Evolutionary conservation across 1,140 invertebrate species (phyloP).

Genomic region (Pachyrhynchus sulphureomaculatus): DNA sequence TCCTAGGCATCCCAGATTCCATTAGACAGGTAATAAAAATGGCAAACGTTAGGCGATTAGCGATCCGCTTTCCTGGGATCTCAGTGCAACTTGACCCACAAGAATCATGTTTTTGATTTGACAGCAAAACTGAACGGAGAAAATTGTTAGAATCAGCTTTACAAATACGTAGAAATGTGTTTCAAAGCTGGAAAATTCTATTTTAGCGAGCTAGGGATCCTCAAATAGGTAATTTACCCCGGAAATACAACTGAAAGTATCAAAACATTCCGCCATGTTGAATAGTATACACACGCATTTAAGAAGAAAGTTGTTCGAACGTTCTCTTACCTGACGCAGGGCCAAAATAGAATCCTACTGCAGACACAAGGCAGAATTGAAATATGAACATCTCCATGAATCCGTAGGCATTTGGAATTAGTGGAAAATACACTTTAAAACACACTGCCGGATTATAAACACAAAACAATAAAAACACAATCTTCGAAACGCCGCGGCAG

Average conservation of each 20-base stretch:
- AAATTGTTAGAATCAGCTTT: not conserved
- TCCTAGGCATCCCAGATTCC: too few species aligned
- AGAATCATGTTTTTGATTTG: slow-evolving; percentile 23
- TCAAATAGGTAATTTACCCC: slow-evolving; percentile 23
- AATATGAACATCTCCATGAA: slow-evolving; percentile 29
- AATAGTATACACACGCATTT: slow-evolving; percentile 8
- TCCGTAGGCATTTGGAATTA: slow-evolving; percentile 32
- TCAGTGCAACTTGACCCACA: slow-evolving; percentile 1
- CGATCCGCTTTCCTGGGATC: not conserved
- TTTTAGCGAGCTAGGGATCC: not conserved
- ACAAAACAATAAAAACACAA: too few species aligned
- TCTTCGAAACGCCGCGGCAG: too few species aligned
- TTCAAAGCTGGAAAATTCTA: not conserved
- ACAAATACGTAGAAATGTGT: not conserved
- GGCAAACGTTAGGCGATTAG: not conserved
- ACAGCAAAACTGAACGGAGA: slow-evolving; percentile 10
- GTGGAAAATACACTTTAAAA: not conserved
- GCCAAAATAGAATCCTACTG: slow-evolving; percentile 24
- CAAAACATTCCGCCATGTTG: slow-evolving; percentile 32
- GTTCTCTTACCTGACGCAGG: slow-evolving; percentile 19
- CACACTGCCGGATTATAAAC: not conserved
- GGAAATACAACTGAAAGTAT: slow-evolving; percentile 17
- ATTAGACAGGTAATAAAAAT: too few species aligned
- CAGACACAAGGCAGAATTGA: slow-evolving; percentile 33
- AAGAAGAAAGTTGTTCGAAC: not conserved